phyloP scores from a whole-genome alignment of 1,140 invertebrate species.

The Eumaeus atala region DNA sequence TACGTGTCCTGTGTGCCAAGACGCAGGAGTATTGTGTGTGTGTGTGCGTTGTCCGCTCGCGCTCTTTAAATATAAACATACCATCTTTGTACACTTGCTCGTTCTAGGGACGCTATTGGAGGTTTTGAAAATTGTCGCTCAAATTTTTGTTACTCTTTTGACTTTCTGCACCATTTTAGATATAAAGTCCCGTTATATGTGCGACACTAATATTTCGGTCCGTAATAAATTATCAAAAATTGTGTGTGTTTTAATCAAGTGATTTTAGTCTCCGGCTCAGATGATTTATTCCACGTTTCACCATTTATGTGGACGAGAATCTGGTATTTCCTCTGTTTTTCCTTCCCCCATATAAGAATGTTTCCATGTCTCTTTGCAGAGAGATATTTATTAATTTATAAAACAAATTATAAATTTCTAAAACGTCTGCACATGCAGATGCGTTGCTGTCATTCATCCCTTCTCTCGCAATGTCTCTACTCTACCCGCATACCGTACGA shows the following conservation, averaged over 20 bases:
- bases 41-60: background rate
- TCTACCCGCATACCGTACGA: too few relatives aligned
- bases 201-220: constrained; percentile 12
- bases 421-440: too few relatives aligned
- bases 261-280: too few relatives aligned
- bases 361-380: too few relatives aligned
- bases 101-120: constrained; percentile 11
- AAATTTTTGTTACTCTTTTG: constrained; percentile 9
- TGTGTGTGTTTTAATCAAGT: constrained; percentile 1
- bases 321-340: too few relatives aligned
- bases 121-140: constrained; percentile 10
- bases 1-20: background rate
- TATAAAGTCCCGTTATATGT: constrained; percentile 10
- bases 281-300: too few relatives aligned
- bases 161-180: constrained; percentile 16
- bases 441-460: too few relatives aligned
- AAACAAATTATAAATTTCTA: too few relatives aligned
- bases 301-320: too few relatives aligned
- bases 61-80: background rate
- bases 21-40: background rate
- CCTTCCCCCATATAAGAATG: too few relatives aligned
- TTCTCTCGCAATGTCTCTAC: too few relatives aligned
- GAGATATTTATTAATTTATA: too few relatives aligned
- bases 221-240: constrained; percentile 16
- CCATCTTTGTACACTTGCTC: background rate